Evolutionary conservation across 2,888 invertebrate species (phyloP), one percentile per base, ranked within the genome.

Genomic region (Congeria kusceri): DNA sequence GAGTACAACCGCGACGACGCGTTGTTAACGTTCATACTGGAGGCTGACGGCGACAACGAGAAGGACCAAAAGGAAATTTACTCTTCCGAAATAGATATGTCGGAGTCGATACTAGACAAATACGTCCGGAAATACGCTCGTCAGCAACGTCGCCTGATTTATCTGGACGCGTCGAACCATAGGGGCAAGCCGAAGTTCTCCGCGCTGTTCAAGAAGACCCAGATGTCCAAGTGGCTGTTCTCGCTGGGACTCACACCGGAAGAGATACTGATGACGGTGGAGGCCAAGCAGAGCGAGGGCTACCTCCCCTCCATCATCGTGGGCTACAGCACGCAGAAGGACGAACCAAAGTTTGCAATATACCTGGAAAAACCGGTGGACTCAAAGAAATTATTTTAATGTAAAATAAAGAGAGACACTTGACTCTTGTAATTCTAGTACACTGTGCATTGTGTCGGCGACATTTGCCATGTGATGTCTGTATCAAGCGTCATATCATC

Each of bases 151-250:
- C 81, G 85, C 39, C 74, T 92, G 46, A 82, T 87, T 23, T 91
- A 91, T 72, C 83, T 92, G 11, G 90, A 91, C 67, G 87, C 87
- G 0, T 87, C 89, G 23, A 80, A 84, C 58, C 84, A 85, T 49
- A 84, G 89, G n/a, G 88, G 87, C 15, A 88, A 83, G 68, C 86
- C 89, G 5, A 77, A 82, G 62, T 91, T 92, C 76, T 90, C 91
- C n/a, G 91, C 91, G 9, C 83, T 92, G 1, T 92, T 90, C 84
- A 86, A 86, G 56, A 87, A 89, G 69, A 86, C 86, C 15, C 74
- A 77, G 23, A 77, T 80, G 39, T 82, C 79, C 5, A 77, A 80
- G 46, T 91, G 91, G 86, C 67, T 88, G 7, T 87, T 91, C 64
- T 87, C 89, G 58, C 78, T 83, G 18, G 88, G 85, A 1, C 80